Conservation (phyloP, 1,140 invertebrate species). For the Drosophila littoralis region DNA sequence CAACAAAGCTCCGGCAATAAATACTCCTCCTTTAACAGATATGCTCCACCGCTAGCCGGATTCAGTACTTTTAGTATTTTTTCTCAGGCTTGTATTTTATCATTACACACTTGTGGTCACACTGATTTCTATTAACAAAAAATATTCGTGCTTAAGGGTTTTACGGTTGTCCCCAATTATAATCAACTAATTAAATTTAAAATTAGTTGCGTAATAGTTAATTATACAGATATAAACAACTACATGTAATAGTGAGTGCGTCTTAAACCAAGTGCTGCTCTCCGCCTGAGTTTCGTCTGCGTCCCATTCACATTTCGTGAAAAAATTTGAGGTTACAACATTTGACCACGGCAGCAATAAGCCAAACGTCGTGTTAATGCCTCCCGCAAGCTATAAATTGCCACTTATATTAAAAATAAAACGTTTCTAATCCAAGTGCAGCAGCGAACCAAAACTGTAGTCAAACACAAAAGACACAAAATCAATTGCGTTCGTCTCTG, state of each 20-base stretch:
- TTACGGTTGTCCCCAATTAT: constrained; percentile 20
- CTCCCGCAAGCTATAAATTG: constrained; percentile 38
- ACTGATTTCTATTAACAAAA: constrained; percentile 30
- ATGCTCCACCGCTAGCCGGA: constrained; percentile 22
- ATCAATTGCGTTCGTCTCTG: constrained; percentile 51
- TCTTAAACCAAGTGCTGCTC: not conserved
- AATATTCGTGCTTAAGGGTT: constrained; percentile 37
- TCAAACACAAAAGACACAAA: constrained; percentile 7
- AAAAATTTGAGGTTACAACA: constrained; percentile 69
- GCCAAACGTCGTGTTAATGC: constrained; percentile 58
- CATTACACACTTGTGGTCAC: not conserved
- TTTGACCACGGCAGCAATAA: constrained; percentile 57
- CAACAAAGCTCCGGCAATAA: too few species aligned
- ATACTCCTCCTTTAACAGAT: not conserved
- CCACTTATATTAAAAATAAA: constrained; percentile 42
- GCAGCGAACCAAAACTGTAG: constrained; percentile 9
- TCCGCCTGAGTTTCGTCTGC: constrained; percentile 8
- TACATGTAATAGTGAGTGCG: not conserved
- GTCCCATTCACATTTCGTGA: constrained; percentile 18
- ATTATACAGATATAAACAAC: not conserved
- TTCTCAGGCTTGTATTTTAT: not conserved
- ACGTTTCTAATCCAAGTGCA: constrained; percentile 41
- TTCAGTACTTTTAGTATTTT: not conserved
- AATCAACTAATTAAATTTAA: constrained; percentile 16
- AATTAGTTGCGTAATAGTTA: constrained; percentile 21